A percentile compares a stretch with the other conserved stretches of the same genome.
phyloP scores from a whole-genome alignment of 2,113 vertebrate species.

The Tachycineta bicolor region DNA sequence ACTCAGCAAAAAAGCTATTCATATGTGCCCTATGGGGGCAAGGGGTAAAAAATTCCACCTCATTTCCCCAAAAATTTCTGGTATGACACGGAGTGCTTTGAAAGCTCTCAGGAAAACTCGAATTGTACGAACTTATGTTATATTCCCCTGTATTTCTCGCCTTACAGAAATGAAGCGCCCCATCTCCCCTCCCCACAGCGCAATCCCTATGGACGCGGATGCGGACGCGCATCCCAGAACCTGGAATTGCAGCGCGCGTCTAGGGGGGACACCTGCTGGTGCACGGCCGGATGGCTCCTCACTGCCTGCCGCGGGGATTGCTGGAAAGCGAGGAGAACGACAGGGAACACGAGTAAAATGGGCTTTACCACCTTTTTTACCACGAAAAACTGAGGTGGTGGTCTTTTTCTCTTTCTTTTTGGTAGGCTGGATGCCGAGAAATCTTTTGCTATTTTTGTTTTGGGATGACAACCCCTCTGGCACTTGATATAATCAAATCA shows the following conservation, averaged over 20 bases:
- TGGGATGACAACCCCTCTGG: neutral
- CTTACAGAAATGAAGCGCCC: neutral
- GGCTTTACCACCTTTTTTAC: neutral
- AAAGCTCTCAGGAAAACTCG: neutral
- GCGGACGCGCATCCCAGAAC: accelerated
- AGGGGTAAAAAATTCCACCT: neutral
- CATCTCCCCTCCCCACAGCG: accelerated
- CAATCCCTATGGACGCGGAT: accelerated
- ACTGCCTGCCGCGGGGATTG: neutral
- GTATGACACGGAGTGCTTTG: accelerated
- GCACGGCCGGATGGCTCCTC: neutral
- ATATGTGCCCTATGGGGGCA: accelerated
- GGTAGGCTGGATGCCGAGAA: neutral
- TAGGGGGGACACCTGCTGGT: neutral
- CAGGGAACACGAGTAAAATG: neutral
- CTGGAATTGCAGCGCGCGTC: accelerated
- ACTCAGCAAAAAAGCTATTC: neutral
- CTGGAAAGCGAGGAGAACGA: neutral
- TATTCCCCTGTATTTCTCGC: neutral
- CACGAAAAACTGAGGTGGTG: accelerated
- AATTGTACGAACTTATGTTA: accelerated
- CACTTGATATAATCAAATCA: neutral
- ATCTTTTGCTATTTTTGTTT: neutral
- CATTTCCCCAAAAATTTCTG: neutral
- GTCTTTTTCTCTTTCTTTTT: no score